phyloP scores from a whole-genome alignment of 2,888 invertebrate genomes.

The Megastigmus dorsalis region DNA sequence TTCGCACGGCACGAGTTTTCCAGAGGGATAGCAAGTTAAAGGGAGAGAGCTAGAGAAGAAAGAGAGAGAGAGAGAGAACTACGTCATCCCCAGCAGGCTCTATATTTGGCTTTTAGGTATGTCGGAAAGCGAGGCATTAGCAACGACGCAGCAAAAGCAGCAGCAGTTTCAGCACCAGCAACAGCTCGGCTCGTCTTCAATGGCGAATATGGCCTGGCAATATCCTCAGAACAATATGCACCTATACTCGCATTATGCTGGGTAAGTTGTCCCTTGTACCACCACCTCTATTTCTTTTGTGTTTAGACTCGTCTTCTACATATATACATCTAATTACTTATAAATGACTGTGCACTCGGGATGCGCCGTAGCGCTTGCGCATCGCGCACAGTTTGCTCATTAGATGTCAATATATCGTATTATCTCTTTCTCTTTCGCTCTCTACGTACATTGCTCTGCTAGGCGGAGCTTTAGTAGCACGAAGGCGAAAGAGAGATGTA shows the following conservation, averaged over 20 bases:
- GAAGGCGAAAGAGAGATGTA: no score
- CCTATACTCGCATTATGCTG: conserved; percentile 69
- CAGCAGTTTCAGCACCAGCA: conserved; percentile 63
- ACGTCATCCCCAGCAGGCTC: conserved; percentile 1
- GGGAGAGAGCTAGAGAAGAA: background rate
- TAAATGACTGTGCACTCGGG: background rate
- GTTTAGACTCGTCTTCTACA: no score
- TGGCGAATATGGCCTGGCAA: conserved; percentile 73
- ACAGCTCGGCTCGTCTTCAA: conserved; percentile 59
- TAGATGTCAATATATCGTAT: background rate
- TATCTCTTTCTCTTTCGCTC: background rate
- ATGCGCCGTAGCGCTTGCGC: background rate
- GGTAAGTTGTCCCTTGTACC: conserved; percentile 64
- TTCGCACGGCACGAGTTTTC: no score
- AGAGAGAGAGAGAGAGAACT: background rate
- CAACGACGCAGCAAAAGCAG: conserved; percentile 71
- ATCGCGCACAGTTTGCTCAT: background rate
- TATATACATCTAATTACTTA: no score
- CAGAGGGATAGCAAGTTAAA: background rate
- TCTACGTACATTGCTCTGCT: no score
- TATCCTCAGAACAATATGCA: conserved; percentile 71
- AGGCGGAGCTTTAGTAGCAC: no score
- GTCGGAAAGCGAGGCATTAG: conserved; percentile 72
- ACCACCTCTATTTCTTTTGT: no score
- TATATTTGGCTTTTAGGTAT: conserved; percentile 61